These are phyloP conservation scores for Dromiciops gliroides DNA, from an alignment of 2,113 vertebrate species.

Conservation along the genomic window DNA sequence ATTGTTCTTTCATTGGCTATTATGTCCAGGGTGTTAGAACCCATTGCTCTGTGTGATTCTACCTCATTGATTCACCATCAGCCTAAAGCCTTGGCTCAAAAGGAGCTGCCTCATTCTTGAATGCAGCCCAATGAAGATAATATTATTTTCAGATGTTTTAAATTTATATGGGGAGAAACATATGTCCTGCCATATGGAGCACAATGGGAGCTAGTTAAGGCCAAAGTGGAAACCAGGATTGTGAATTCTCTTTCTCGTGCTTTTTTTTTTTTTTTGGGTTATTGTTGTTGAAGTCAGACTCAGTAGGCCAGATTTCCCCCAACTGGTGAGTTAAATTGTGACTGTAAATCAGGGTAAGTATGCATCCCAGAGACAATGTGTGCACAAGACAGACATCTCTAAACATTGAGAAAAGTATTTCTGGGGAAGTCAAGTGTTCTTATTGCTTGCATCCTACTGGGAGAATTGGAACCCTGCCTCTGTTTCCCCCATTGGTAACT, in stretches of 20 bases:
- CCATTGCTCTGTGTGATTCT: background rate
- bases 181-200: constrained; percentile 69
- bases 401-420: background rate
- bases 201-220: constrained; percentile 63
- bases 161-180: constrained; percentile 59
- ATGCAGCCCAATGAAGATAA: constrained; percentile 57
- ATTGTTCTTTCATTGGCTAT: background rate
- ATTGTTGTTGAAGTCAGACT: constrained; percentile 67
- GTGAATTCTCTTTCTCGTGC: constrained; percentile 40
- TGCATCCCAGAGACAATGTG: background rate
- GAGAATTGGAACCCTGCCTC: background rate
- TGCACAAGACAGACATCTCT: background rate
- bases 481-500: background rate
- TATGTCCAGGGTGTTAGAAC: background rate
- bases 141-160: constrained; percentile 75
- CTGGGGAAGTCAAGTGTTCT: background rate
- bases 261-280: background rate
- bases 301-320: constrained; percentile 51
- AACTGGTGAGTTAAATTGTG: background rate
- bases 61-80: background rate
- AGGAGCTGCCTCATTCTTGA: constrained; percentile 68
- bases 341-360: background rate
- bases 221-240: constrained; percentile 55
- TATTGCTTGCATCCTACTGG: background rate
- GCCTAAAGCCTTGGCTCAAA: constrained; percentile 42